Base-by-base conservation (phyloP, 2,888 invertebrate genomes). In the Schizaphis graminum region DNA sequence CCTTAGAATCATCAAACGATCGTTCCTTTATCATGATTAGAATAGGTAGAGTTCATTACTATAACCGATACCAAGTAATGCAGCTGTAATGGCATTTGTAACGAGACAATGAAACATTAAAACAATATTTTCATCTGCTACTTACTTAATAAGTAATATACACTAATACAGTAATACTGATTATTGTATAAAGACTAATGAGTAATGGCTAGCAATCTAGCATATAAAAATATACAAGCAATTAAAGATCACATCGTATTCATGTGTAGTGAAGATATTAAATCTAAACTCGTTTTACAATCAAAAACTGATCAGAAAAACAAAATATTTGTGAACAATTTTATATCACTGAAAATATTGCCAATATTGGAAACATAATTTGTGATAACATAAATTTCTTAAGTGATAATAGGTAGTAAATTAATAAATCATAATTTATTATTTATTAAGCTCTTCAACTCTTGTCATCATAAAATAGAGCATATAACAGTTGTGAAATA, bases 131-230 rank as follows among this genome's bases (percentile, higher is more conserved):
- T 86, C 86, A 57, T 87, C 61, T 11, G 47, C 16, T 67, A 26
- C 24, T 47, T 92, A 87, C 41, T 44, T 44, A 44, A 44, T 44
- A 35, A n/a, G n/a, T n/a, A n/a, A n/a, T n/a, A n/a, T n/a, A n/a
- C n/a, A n/a, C n/a, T n/a, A n/a, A n/a, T 53, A 53, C 21, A 3
- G n/a, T n/a, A 92, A 92, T 13, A 91, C 28, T 57, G 21, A 91
- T 84, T 53, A 53, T 47, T 3, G 41, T 44, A 3, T 44, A 44
- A 3, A 3, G 41, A 10, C 11, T 84, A 57, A 57, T 26, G 2
- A n/a, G n/a, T n/a, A n/a, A n/a, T n/a, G n/a, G n/a, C n/a, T n/a
- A n/a, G n/a, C n/a, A n/a, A n/a, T n/a, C n/a, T 57, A 44, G 28
- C 41, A 88, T 53, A 53, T 41, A 16, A 53, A 77, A 56, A 41